Percentiles rank a stretch among this genome's conserved stretches.
These are phyloP conservation scores for Muntiacus muntjak DNA, from an alignment of 2,113 vertebrate species.

Conservation along the genomic window DNA sequence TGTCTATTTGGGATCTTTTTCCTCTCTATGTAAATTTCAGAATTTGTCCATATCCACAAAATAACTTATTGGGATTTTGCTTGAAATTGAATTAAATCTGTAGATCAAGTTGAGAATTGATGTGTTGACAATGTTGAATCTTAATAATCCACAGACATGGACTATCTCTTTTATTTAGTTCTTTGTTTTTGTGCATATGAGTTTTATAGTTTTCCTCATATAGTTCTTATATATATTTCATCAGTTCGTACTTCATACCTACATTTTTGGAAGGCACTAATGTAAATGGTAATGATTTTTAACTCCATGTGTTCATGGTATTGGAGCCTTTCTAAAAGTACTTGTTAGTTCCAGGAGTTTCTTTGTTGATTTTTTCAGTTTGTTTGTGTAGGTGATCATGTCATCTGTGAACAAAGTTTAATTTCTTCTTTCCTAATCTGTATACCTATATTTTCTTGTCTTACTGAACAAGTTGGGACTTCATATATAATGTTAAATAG, in stretches of 20 bases:
- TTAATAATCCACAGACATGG: background rate
- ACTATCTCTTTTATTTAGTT: background rate
- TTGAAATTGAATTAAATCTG: background rate
- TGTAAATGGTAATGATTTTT: background rate
- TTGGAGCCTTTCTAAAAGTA: background rate
- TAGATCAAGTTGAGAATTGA: background rate
- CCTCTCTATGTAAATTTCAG: background rate
- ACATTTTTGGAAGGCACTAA: background rate
- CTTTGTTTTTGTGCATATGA: background rate
- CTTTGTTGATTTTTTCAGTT: background rate
- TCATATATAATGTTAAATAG: background rate
- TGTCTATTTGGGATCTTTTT: background rate
- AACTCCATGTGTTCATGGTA: background rate
- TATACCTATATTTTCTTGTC: background rate
- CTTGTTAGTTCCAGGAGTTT: background rate
- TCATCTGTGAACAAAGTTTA: background rate
- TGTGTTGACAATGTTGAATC: background rate
- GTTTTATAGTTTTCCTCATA: background rate
- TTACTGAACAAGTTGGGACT: background rate
- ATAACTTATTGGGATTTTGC: background rate
- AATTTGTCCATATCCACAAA: background rate
- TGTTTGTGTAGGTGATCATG: background rate
- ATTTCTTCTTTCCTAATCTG: background rate
- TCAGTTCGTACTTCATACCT: background rate
- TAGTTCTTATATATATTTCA: background rate